A percentile compares a stretch with the other conserved stretches of the same genome.
Evolutionary conservation across 1,140 invertebrate genomes (phyloP).

Genomic region (Colletes latitarsis): DNA sequence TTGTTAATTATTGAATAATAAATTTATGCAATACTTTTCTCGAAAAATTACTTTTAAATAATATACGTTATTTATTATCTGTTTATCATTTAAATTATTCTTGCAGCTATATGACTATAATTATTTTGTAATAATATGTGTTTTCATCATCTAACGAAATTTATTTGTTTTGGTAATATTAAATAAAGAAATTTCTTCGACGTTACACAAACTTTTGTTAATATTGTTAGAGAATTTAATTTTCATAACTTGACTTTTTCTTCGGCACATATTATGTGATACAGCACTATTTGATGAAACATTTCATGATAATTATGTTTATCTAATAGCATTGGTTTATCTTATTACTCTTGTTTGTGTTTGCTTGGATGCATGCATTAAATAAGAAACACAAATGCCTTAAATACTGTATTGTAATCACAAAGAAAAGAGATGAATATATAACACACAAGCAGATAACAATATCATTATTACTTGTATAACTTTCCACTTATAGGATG

Average conservation of each 20-base stretch:
- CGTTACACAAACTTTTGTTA: background rate
- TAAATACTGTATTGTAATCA: constrained; percentile 26
- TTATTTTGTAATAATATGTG: background rate
- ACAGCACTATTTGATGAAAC: background rate
- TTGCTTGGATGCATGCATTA: background rate
- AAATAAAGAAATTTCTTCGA: background rate
- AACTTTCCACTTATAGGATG: constrained; percentile 87
- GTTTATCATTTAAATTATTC: background rate
- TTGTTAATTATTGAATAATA: background rate
- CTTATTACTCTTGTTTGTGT: background rate
- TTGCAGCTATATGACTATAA: background rate
- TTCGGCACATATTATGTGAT: background rate
- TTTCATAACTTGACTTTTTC: background rate
- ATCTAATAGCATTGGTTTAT: constrained; percentile 37
- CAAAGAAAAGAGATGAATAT: constrained; percentile 20
- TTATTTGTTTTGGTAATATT: background rate
- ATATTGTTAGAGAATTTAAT: background rate
- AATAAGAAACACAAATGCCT: constrained; percentile 6
- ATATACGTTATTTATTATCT: background rate
- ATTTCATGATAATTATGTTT: constrained; percentile 28
- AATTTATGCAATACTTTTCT: background rate
- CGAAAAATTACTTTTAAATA: background rate
- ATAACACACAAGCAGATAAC: constrained; percentile 43
- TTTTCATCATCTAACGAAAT: background rate
- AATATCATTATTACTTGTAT: constrained; percentile 45